Evolutionary conservation across 1,140 invertebrate genomes (phyloP).

Genomic region (Cephus cinctus): DNA sequence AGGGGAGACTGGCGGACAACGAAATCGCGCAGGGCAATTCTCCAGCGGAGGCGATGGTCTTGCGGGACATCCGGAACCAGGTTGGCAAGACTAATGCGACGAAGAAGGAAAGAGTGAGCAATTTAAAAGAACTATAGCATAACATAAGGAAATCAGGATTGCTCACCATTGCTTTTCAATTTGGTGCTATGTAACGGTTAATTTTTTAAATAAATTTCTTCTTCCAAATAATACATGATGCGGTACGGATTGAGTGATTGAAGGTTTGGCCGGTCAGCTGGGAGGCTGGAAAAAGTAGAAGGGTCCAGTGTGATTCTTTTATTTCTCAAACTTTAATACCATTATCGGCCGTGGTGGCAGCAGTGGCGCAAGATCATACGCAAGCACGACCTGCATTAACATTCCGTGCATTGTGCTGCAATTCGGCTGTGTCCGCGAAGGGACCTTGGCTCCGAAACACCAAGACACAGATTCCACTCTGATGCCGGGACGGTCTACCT

Average conservation of each 20-base stretch:
- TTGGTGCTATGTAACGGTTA: not conserved
- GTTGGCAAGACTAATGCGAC: slow-evolving; percentile 20
- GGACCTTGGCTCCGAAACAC: slow-evolving; percentile 47
- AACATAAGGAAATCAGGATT: not conserved
- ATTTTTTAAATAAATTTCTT: no score
- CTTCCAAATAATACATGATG: no score
- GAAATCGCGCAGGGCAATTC: slow-evolving; percentile 6
- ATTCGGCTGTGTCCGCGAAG: slow-evolving; percentile 29
- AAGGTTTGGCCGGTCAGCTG: no score
- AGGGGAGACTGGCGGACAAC: slow-evolving; percentile 25
- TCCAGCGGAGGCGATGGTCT: slow-evolving; percentile 14
- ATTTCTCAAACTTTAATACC: not conserved
- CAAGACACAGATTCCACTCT: slow-evolving; percentile 39
- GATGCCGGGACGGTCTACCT: no score
- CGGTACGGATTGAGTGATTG: no score
- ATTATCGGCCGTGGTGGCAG: not conserved
- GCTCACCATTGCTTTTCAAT: not conserved
- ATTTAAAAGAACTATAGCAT: no score
- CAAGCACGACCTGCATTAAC: slow-evolving; percentile 40
- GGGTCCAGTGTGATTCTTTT: not conserved
- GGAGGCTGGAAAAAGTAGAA: not conserved
- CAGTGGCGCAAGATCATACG: not conserved
- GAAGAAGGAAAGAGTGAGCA: no score
- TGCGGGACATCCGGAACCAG: slow-evolving; percentile 16
- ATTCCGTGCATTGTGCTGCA: slow-evolving; percentile 29